Base-by-base conservation (phyloP, 53 echinoderm and acorn worm genomes). In the Henricia sp. region DNA sequence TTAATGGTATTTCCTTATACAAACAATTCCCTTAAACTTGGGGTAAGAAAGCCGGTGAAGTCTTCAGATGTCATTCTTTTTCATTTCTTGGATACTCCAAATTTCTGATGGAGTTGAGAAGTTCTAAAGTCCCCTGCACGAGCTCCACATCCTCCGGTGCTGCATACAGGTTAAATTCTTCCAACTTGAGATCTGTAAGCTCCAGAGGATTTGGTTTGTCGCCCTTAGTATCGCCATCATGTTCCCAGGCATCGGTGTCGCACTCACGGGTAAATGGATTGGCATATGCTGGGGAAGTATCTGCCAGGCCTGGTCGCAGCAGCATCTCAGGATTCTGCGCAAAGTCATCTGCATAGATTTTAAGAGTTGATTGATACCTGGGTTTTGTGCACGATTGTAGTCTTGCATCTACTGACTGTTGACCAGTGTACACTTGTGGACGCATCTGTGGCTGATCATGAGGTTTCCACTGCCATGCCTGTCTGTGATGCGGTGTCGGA, bases 141-240 rank as follows among this genome's bases (percentile, higher is more conserved):
- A 80, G 80, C 35, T 62, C 28, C 20, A 80, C 64, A 34, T 80
- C 63, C 19, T 80, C 80, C 12, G 80, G 80, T 33, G 80, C 30
- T 3, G 80, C 62, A n/a, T 33, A 64, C 50, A 63, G 63, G 63
- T 46, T 80, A 28, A 80, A 80, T 3, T 80, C 80, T 0, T 43
- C 32, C 33, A 64, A 21, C 64, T 39, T 43, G 46, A 57, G 1
- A 25, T 80, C 65, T 0, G 11, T 34, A 2, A 75, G 59, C 19
- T 58, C 56, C 12, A 21, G 37, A 11, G 74, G 2, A 16, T 28
- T 56, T n/a, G 37, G 55, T 24, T 54, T 24, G 38, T 38, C 2
- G 56, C 39, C 57, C 2, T 3, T 38, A 37, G 54, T 34, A 2
- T n/a, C 33, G 12, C 32, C 20, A 34, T 32, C 8, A 23, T 26